Evolutionary conservation across 1,140 invertebrate genomes (phyloP).

Genomic region (Drosophila bocki): DNA sequence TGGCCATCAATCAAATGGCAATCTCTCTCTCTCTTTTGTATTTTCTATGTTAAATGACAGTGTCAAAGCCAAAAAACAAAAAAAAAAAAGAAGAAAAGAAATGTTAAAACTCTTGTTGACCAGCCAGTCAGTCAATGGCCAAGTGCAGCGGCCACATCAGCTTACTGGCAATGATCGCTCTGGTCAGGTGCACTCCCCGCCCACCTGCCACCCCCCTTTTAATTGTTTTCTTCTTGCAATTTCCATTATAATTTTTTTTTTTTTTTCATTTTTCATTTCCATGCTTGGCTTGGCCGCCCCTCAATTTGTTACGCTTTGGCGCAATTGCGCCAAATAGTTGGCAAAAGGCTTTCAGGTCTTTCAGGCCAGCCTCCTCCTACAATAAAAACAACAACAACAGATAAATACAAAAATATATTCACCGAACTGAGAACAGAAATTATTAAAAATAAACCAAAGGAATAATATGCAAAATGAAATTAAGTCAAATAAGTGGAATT

Average conservation of each 20-base stretch:
- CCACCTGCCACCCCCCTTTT: constrained; percentile 29
- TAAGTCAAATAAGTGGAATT: constrained; percentile 28
- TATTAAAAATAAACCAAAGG: constrained; percentile 60
- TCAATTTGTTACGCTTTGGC: constrained; percentile 70
- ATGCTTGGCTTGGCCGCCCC: constrained; percentile 52
- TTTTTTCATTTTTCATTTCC: constrained; percentile 47
- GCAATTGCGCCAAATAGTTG: constrained; percentile 78
- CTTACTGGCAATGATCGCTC: constrained; percentile 61
- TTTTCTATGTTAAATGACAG: constrained; percentile 27
- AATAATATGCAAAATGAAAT: constrained; percentile 43
- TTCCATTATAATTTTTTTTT: constrained; percentile 45
- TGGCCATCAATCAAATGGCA: constrained; percentile 63
- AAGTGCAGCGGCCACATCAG: constrained; percentile 46
- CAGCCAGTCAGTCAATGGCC: constrained; percentile 53
- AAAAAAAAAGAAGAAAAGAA: not conserved
- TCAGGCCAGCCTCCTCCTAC: constrained; percentile 15
- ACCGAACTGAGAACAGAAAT: constrained; percentile 19
- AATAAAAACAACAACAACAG: constrained; percentile 15
- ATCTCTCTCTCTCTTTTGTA: constrained; percentile 15
- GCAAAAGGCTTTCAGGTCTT: constrained; percentile 48
- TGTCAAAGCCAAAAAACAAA: constrained; percentile 66
- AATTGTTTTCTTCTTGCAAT: constrained; percentile 56
- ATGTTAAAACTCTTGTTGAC: constrained; percentile 12
- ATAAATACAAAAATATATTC: not conserved
- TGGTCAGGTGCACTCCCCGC: constrained; percentile 60